A percentile compares a stretch with the other conserved stretches of the same genome.
Evolutionary conservation across 2,113 vertebrate species (phyloP).

Genomic region (Chloropsis cyanopogon): DNA sequence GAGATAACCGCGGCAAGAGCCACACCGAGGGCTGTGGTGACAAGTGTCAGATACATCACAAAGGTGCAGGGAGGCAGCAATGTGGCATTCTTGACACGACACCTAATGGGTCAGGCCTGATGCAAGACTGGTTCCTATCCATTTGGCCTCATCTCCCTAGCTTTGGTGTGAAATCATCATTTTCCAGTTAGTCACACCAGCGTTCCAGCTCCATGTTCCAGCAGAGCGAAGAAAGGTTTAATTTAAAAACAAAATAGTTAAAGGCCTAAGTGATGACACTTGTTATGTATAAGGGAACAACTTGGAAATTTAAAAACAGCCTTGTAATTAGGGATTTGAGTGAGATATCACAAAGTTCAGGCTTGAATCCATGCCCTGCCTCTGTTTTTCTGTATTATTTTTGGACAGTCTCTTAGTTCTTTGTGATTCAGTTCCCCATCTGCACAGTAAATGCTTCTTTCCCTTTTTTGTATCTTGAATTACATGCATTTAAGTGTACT

Average conservation of each 20-base stretch:
- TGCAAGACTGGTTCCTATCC: neutral
- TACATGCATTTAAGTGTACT: neutral
- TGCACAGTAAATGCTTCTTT: conserved; percentile 22
- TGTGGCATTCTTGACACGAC: neutral
- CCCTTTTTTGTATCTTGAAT: neutral
- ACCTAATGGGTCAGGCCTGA: neutral
- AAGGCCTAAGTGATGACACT: neutral
- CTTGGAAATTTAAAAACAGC: neutral
- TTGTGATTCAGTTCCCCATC: neutral
- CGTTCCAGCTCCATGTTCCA: neutral
- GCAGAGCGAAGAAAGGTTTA: neutral
- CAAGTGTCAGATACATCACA: neutral
- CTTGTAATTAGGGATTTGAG: neutral
- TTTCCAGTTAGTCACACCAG: neutral
- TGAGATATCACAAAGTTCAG: neutral
- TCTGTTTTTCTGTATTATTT: neutral
- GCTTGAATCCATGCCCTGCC: neutral
- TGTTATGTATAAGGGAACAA: neutral
- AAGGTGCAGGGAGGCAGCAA: neutral
- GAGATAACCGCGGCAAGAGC: fast-evolving
- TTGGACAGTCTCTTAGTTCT: neutral
- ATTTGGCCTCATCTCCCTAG: conserved; percentile 8
- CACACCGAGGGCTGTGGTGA: fast-evolving
- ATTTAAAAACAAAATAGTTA: neutral
- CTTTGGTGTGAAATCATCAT: neutral